Conservation (phyloP, 2,888 invertebrate genomes). For the Cryptus viduatorius region DNA sequence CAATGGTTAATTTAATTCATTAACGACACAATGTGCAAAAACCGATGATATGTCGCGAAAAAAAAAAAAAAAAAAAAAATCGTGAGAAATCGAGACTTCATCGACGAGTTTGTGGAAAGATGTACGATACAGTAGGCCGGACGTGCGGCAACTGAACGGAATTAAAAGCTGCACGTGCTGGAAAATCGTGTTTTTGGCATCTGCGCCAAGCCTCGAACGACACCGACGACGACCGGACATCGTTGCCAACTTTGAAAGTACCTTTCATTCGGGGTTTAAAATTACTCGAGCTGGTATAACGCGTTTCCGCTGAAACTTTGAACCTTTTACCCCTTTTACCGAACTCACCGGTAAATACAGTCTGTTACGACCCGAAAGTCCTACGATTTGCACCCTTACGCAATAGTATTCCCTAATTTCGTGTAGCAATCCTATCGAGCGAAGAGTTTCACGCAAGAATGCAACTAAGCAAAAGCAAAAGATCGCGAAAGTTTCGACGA, state of each 20-base stretch:
- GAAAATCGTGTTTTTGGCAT: constrained; percentile 75
- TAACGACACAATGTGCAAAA: no score
- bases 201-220: constrained; percentile 67
- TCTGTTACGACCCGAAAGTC: constrained; percentile 2
- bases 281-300: constrained; percentile 68
- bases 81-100: constrained; percentile 47
- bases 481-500: no score
- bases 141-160: constrained; percentile 61
- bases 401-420: constrained; percentile 12
- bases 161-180: constrained; percentile 61
- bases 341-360: neutral
- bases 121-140: constrained; percentile 25
- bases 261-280: constrained; percentile 67
- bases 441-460: neutral
- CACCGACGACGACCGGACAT: constrained; percentile 65
- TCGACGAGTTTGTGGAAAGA: constrained; percentile 34
- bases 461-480: no score
- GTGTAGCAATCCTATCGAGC: neutral
- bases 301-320: constrained; percentile 61
- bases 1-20: no score
- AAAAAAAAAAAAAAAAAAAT: neutral
- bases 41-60: neutral
- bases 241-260: constrained; percentile 70
- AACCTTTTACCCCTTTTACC: constrained; percentile 38
- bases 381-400: constrained; percentile 6